These are phyloP conservation scores for Myioborus miniatus DNA, from an alignment of 2,797 vertebrate species.

Conservation along the genomic window DNA sequence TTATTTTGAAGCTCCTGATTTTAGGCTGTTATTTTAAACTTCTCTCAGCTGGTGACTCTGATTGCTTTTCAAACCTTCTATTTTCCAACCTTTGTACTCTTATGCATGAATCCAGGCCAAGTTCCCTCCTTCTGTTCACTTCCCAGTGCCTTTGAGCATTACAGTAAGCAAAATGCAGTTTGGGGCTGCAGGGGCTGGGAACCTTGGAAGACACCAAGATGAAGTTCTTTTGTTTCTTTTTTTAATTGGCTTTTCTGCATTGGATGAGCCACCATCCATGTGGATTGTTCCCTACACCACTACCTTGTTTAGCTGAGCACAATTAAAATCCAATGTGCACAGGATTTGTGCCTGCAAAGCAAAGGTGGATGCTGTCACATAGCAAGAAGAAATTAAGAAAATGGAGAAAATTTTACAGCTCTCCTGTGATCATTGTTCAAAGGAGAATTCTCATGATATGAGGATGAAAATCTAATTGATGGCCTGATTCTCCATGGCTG, in stretches of 20 bases:
- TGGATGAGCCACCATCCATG: not conserved
- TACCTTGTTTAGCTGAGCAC: not conserved
- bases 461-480: constrained; percentile 47
- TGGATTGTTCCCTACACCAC: not conserved
- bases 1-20: constrained; percentile 45
- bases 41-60: constrained; percentile 64
- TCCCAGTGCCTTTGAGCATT: constrained; percentile 37
- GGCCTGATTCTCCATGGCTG: constrained; percentile 49
- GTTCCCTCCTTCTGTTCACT: constrained; percentile 40
- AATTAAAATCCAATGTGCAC: not conserved
- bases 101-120: constrained; percentile 59
- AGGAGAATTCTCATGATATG: constrained; percentile 27
- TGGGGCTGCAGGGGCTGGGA: not conserved
- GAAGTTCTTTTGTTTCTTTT: not conserved
- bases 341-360: not conserved
- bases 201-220: not conserved
- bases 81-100: constrained; percentile 66
- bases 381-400: not conserved
- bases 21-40: constrained; percentile 66
- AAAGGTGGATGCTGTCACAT: not conserved
- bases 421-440: constrained; percentile 22
- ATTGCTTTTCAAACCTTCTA: constrained; percentile 70
- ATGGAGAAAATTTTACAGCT: constrained; percentile 22
- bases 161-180: constrained; percentile 63
- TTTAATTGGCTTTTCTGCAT: constrained; percentile 14